Base-by-base conservation (phyloP, 1,140 invertebrate species). In the Lasioglossum albipes region DNA sequence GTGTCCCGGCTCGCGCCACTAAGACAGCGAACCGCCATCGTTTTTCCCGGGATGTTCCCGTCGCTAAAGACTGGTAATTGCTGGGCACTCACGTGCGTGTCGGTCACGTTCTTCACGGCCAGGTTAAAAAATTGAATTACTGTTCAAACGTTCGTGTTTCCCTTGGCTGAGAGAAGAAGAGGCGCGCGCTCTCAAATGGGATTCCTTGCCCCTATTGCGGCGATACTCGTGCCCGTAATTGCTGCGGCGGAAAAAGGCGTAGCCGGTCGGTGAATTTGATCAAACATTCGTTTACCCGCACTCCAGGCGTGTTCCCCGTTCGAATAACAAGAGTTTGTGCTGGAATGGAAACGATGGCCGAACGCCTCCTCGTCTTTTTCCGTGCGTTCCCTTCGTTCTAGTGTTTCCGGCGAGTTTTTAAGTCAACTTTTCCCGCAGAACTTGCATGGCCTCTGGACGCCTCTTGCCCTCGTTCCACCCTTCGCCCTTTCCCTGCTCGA, bases 381-480 rank as follows among this genome's bases (percentile, higher is more conserved):
- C 75, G 54, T 70, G 42, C 59, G 27, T 65, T 65, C 27, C 59
- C 73, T 76, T 75, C 64, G 61, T 75, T 52, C 52, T 64, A 3
- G 18, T n/a, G 57, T 59, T 9, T 75, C 45, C 31, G 31, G 59
- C 64, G 74, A 84, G 70, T 87, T 80, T 87, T 82, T 87, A 79
- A 87, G 82, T 82, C 82, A 82, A 87, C 79, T 87, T 84, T 83
- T 49, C 45, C 67, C 75, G 54, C 73, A 41, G 52, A 77, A 76
- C 72, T 82, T 72, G 73, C 79, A 80, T 71, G 77, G 57, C 81
- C 71, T 27, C 45, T 61, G 71, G 81, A 66, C 62, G 52, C 62
- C 76, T 71, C 72, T 81, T 70, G 75, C 22, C 71, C 72, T 76
- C 66, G 52, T 79, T 74, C 71, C 62, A 69, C 65, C 57, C 31